A percentile compares a stretch with the other conserved stretches of the same genome.
Conservation (phyloP, 2,888 invertebrate species). For the Lycaena phlaeas region DNA sequence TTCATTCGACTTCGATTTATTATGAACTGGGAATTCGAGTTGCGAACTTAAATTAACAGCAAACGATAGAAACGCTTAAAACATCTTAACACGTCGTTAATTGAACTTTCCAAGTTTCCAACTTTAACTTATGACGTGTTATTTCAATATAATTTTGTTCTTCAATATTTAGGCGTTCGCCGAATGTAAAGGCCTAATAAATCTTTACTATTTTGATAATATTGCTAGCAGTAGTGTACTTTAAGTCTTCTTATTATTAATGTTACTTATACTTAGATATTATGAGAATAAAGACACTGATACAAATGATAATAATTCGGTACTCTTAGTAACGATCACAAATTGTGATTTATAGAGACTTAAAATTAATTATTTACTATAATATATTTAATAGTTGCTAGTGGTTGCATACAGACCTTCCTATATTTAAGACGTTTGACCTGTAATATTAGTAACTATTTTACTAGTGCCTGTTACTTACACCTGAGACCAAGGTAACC, state of each 20-base stretch:
- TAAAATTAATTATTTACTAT: too few species aligned
- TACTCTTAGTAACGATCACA: too few species aligned
- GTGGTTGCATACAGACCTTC: slow-evolving; percentile 25
- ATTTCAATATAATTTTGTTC: slow-evolving; percentile 5
- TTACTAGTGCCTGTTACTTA: slow-evolving; percentile 64
- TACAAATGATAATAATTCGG: too few species aligned
- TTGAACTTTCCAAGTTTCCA: slow-evolving; percentile 6
- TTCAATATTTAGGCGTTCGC: slow-evolving; percentile 3
- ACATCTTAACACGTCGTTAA: slow-evolving; percentile 6
- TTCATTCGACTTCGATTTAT: slow-evolving; percentile 26
- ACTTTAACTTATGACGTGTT: background rate
- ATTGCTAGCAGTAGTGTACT: too few species aligned
- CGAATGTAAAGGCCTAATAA: too few species aligned
- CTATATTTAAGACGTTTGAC: slow-evolving; percentile 62
- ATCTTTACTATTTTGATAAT: too few species aligned
- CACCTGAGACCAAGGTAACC: too few species aligned
- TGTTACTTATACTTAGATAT: too few species aligned
- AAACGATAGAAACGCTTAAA: slow-evolving; percentile 6
- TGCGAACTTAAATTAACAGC: slow-evolving; percentile 6
- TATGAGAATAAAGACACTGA: too few species aligned
- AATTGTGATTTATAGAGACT: too few species aligned
- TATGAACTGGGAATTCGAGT: slow-evolving; percentile 12
- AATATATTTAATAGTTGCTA: slow-evolving; percentile 28
- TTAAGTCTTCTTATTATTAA: too few species aligned
- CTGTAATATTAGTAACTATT: slow-evolving; percentile 60